Base-by-base conservation (phyloP, 2,888 invertebrate species). In the Blastobasis adustella region DNA sequence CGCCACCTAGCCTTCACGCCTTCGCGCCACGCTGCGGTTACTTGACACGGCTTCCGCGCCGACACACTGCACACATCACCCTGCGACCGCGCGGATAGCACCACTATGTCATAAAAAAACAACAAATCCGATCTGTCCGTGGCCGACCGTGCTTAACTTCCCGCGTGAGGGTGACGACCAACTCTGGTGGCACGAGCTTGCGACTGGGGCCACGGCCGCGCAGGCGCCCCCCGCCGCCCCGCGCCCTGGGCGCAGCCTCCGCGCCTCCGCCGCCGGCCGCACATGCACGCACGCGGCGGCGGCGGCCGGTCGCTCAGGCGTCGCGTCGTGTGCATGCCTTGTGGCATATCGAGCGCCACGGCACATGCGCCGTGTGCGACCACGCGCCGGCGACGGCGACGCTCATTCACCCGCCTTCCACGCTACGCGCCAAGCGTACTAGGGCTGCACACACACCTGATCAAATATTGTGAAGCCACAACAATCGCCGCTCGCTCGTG, bases 311-410 rank as follows among this genome's bases (percentile, higher is more conserved):
- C n/a, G 42, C 42, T 10, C 42, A 42, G 42, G 5, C 42, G 9
- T 10, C 42, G 10, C 42, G 6, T 9, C 40, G 40, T 42, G 42
- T 8, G 52, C 42, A 7, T 42, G 40, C 40, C 40, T 6, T 40
- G 40, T 40, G 40, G 7, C 40, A 4, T 40, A 10, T 10, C 42
- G 42, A 10, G 9, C 69, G 67, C 69, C 67, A 65, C 68, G 69
- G 73, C 83, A 83, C 84, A 82, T 82, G 81, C 76, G 71, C 65
- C 67, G 60, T 69, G 67, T 75, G 76, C 40, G 76, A 70, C 77
- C 78, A 82, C 80, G 80, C 80, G 82, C 80, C 85, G 86, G 86
- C 82, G 86, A 86, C 71, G 84, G 79, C 75, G 76, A 63, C 82
- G 78, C 79, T 82, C 86, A 83, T 86, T 86, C 87, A 40, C 41